Base-by-base conservation (phyloP, 2,113 vertebrate species). In the Larimichthys polyactis region DNA sequence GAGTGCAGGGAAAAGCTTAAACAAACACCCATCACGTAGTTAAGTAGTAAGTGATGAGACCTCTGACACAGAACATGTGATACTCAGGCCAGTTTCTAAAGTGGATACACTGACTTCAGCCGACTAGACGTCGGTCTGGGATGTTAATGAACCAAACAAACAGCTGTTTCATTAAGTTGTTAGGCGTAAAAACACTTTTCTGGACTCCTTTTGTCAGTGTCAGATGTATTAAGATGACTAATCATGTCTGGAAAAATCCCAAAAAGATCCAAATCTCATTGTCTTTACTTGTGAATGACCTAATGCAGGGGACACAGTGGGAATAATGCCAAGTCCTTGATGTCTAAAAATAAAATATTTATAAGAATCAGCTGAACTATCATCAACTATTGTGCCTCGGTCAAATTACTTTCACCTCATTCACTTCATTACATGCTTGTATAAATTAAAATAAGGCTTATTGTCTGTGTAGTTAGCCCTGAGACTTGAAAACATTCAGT, bases 11-110 rank as follows among this genome's bases (percentile, higher is more conserved):
- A 27, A 52, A 66, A 48, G 64, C 2, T 48, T 78, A 87, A 88
- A 84, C 84, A 82, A 81, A 87, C 87, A 86, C 32, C 43, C 55
- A 48, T 67, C n/a, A 59, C 20, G 4, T 36, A 16, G 66, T 22
- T 59, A 40, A 40, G 29, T 19, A 19, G 36, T 40, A 58, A 59
- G 43, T 5, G 49, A 51, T 10, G 46, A 63, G 4, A 32, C 9
- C 19, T 11, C 19, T 57, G 63, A 59, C 46, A n/a, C 3, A 10
- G 68, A 40, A 40, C 24, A 46, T 54, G 65, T 71, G 79, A 82
- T 71, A 79, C 86, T 29, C 14, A n/a, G 63, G 51, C 15, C 80
- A 20, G 29, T 76, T 15, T 69, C 67, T 48, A 6, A 22, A 67
- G 74, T 57, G 63, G 72, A 88, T 74, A 44, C 63, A 7, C 48